These are phyloP conservation scores for Poecilobothrus nobilitatus DNA, from an alignment of 2,888 invertebrate species.

Conservation along the genomic window DNA sequence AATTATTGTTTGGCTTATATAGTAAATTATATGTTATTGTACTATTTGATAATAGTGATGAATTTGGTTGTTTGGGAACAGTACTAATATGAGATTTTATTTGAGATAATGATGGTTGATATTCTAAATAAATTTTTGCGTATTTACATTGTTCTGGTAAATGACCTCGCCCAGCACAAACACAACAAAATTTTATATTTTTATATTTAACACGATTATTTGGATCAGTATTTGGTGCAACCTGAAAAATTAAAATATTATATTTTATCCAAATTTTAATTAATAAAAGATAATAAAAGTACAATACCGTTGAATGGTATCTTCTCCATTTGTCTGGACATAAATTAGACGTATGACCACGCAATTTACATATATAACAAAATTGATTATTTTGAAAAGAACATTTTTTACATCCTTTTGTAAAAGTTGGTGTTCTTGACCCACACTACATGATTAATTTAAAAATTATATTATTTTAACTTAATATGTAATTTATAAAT, in stretches of 20 bases:
- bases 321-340: slow-evolving; percentile 71
- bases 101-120: slow-evolving; percentile 27
- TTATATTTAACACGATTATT: slow-evolving; percentile 31
- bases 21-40: slow-evolving; percentile 27
- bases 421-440: slow-evolving; percentile 49
- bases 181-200: slow-evolving; percentile 47
- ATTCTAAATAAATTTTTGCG: slow-evolving; percentile 34
- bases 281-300: background rate
- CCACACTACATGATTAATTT: slow-evolving; percentile 54
- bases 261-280: slow-evolving; percentile 7
- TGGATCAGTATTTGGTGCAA: slow-evolving; percentile 41
- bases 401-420: slow-evolving; percentile 55
- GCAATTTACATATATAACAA: slow-evolving; percentile 55
- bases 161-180: slow-evolving; percentile 51
- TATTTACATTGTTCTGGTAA: slow-evolving; percentile 38
- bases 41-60: slow-evolving; percentile 23
- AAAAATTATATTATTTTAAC: slow-evolving; percentile 17
- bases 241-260: slow-evolving; percentile 37
- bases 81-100: slow-evolving; percentile 39
- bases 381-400: slow-evolving; percentile 36
- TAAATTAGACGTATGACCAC: slow-evolving; percentile 52
- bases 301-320: slow-evolving; percentile 60
- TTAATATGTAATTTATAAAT: slow-evolving; percentile 13
- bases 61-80: slow-evolving; percentile 32
- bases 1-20: slow-evolving; percentile 28